Percentiles rank a stretch among this genome's conserved stretches.
phyloP scores from a whole-genome alignment of 2,888 invertebrate species.

The Acleris sparsana region DNA sequence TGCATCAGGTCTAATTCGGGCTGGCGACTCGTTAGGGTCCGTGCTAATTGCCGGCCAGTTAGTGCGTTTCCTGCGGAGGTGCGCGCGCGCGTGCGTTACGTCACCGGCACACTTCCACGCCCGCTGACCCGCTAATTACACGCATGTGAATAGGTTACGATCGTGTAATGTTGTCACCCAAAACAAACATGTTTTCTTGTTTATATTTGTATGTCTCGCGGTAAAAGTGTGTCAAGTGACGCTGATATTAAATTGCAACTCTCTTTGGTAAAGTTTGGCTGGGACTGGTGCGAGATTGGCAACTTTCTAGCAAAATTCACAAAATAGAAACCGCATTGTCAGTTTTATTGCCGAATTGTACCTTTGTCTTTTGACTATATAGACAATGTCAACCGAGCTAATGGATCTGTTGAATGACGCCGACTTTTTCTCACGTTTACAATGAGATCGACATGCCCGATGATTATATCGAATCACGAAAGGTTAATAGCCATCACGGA shows the following conservation, averaged over 20 bases:
- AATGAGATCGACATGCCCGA: conserved; percentile 34
- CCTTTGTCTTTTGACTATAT: conserved; percentile 27
- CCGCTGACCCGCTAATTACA: conserved; percentile 73
- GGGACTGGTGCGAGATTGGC: conserved; percentile 19
- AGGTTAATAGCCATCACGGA: conserved; percentile 31
- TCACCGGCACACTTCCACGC: conserved; percentile 67
- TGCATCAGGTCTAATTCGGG: conserved; percentile 40
- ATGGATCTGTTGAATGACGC: conserved; percentile 29
- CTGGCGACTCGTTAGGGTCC: conserved; percentile 42
- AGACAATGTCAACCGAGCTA: conserved; percentile 35
- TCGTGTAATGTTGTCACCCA: conserved; percentile 63
- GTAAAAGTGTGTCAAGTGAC: conserved; percentile 63
- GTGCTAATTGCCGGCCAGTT: conserved; percentile 60
- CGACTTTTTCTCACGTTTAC: conserved; percentile 32
- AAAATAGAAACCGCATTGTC: conserved; percentile 34
- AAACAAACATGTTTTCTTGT: conserved; percentile 49
- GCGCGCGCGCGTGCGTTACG: conserved; percentile 54
- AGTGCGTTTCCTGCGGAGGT: conserved; percentile 49
- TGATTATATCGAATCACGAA: conserved; percentile 32
- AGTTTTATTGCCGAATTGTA: conserved; percentile 11
- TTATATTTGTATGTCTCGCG: conserved; percentile 51
- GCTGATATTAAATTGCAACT: conserved; percentile 14
- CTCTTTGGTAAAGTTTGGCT: conserved; percentile 15
- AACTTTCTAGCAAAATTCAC: conserved; percentile 33
- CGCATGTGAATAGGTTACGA: conserved; percentile 68